phyloP scores from a whole-genome alignment of 2,113 vertebrate genomes.

The Spheniscus mendiculus region DNA sequence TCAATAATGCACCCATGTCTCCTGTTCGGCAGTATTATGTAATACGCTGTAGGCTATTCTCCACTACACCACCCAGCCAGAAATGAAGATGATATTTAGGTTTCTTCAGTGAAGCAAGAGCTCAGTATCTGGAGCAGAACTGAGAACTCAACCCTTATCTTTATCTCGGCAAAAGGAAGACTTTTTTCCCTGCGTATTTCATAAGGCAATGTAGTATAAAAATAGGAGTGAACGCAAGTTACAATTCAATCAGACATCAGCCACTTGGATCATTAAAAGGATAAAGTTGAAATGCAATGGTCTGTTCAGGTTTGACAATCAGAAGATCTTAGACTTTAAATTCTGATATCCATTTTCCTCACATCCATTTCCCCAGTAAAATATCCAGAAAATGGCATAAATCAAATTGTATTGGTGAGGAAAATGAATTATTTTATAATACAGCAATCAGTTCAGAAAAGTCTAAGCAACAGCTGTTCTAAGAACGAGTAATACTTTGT shows the following conservation, averaged over 20 bases:
- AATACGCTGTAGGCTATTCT: not conserved
- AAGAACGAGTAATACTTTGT: not conserved
- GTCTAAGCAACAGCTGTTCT: not conserved
- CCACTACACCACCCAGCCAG: conserved; percentile 14
- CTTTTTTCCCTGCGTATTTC: not conserved
- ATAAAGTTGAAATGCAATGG: not conserved
- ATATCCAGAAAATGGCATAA: not conserved
- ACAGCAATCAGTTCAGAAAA: not conserved
- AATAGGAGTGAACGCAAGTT: not conserved
- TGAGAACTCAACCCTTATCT: not conserved
- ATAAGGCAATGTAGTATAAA: not conserved
- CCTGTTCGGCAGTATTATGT: not conserved
- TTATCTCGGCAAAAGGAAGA: not conserved
- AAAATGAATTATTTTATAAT: not conserved
- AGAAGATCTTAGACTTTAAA: not conserved
- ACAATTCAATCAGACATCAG: not conserved
- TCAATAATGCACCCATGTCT: not conserved
- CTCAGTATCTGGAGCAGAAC: conserved; percentile 14
- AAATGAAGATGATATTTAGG: not conserved
- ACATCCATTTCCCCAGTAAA: not conserved
- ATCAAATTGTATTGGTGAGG: not conserved
- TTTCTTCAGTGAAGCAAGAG: conserved; percentile 50
- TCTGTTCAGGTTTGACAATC: not conserved
- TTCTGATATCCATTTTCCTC: not conserved
- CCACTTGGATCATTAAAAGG: not conserved